Evolutionary conservation across 2,797 vertebrate genomes (phyloP).

Genomic region (Pseudochromis fuscus): DNA sequence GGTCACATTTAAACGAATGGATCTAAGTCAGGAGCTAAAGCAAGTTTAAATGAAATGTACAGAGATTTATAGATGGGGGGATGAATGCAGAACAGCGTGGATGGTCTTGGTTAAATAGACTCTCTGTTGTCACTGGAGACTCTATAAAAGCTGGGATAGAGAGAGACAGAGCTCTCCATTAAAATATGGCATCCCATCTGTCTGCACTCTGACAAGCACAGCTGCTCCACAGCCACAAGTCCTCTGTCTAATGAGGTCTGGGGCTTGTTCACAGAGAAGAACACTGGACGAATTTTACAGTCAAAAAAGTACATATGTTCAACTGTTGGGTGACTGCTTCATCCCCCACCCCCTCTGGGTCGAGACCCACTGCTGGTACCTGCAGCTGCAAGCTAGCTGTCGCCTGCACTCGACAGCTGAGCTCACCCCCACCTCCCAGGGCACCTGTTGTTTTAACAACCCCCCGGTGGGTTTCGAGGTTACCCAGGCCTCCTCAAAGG

Average conservation of each 20-base stretch:
- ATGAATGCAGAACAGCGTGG: slow-evolving; percentile 26
- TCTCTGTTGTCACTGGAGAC: slow-evolving; percentile 56
- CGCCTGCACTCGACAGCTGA: slow-evolving; percentile 59
- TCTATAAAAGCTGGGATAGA: slow-evolving; percentile 50
- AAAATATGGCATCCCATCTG: slow-evolving; percentile 62
- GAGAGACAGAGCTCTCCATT: slow-evolving; percentile 34
- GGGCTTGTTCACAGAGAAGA: slow-evolving; percentile 15
- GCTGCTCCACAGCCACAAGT: slow-evolving; percentile 59
- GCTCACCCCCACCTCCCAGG: slow-evolving; percentile 2
- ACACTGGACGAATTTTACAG: not conserved
- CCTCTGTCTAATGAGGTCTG: slow-evolving; percentile 47
- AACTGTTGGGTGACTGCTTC: slow-evolving; percentile 17
- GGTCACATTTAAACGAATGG: slow-evolving; percentile 45
- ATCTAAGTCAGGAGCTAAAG: slow-evolving; percentile 26
- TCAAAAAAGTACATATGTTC: not conserved
- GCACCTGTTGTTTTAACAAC: slow-evolving; percentile 77
- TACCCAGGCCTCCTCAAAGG: slow-evolving; percentile 26
- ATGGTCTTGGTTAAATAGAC: slow-evolving; percentile 46
- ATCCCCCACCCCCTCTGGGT: slow-evolving; percentile 31
- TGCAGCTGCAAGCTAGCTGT: slow-evolving; percentile 57
- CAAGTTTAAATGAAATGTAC: slow-evolving; percentile 27
- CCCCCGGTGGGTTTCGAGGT: slow-evolving; percentile 36
- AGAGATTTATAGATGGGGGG: slow-evolving; percentile 35
- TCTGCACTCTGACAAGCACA: slow-evolving; percentile 56
- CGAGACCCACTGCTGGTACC: slow-evolving; percentile 29